These are phyloP conservation scores for Dolichotis patagonum DNA, from an alignment of 2,113 vertebrate species.

Conservation along the genomic window DNA sequence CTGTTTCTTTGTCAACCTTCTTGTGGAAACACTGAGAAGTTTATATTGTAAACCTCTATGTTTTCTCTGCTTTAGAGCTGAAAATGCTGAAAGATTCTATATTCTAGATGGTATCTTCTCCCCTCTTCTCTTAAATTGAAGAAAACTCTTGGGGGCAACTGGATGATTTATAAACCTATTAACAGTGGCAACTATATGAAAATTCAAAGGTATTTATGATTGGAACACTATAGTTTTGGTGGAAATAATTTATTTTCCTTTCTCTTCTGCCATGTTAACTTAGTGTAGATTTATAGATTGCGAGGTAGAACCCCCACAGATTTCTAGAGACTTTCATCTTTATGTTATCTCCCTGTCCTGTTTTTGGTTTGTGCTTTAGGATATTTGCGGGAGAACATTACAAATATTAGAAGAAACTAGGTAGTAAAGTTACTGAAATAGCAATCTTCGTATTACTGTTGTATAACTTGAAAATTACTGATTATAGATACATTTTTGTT, in stretches of 20 bases:
- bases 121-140: neutral
- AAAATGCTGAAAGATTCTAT: constrained; percentile 40
- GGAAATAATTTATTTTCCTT: constrained; percentile 45
- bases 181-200: constrained; percentile 33
- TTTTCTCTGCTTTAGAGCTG: constrained; percentile 42
- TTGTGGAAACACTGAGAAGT: neutral
- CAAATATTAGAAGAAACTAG: neutral
- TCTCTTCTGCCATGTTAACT: constrained; percentile 15
- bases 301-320: neutral
- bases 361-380: neutral
- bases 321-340: neutral
- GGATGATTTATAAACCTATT: constrained; percentile 44
- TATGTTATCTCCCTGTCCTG: neutral
- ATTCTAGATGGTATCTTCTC: neutral
- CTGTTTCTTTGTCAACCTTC: constrained; percentile 27
- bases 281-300: constrained; percentile 49
- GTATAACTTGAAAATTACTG: constrained; percentile 5
- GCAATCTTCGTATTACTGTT: neutral
- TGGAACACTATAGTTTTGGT: constrained; percentile 6
- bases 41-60: neutral
- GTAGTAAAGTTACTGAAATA: neutral
- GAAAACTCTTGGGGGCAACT: constrained; percentile 40
- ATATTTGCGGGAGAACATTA: neutral
- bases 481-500: neutral
- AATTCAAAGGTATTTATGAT: constrained; percentile 40